Evolutionary conservation across 2,113 vertebrate species (phyloP), one percentile per base, ranked within the genome.

Genomic region (Pelobates fuscus): DNA sequence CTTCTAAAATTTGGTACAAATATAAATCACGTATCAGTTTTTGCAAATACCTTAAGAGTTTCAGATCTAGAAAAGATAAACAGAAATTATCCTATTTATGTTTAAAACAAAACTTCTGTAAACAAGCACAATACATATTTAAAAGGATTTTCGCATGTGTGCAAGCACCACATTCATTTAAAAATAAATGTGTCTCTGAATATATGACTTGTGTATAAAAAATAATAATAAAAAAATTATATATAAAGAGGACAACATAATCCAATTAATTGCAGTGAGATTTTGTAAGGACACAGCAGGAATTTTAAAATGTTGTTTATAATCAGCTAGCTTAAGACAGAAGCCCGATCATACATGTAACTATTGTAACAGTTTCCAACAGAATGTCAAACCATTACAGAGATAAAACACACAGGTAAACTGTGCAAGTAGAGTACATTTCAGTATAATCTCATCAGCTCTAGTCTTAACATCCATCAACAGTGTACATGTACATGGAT

Each of bases 321-420:
- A 67, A 37, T 68, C 21, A 60, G 43, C 23, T 84, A 68, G 49
- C 0, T 66, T n/a, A 74, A 81, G 80, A 80, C 78, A 71, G 81
- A 83, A 79, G 81, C 81, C 82, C 80, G 20, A 15, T 84, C 67
- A 68, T 67, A 79, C 66, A 75, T 78, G 75, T 82, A 83, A 79
- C 76, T 83, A 70, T 54, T 71, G 78, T 80, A 70, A 78, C 76
- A 82, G 68, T 82, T 82, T 81, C 77, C 60, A 82, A 80, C 5
- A 80, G 79, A 73, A 84, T 79, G 80, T 78, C 69, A 82, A 84
- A 86, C 82, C 80, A 85, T 85, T 85, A 80, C 81, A 64, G 60
- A 82, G 68, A 59, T 41, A 23, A 29, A 70, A 60, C 37, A 70
- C 32, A 58, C 54, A 69, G 41, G 54, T 20, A n/a, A 58, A 52